A percentile compares a stretch with the other conserved stretches of the same genome.
Evolutionary conservation across 2,888 invertebrate genomes (phyloP).

Genomic region (Melitaea athalia): DNA sequence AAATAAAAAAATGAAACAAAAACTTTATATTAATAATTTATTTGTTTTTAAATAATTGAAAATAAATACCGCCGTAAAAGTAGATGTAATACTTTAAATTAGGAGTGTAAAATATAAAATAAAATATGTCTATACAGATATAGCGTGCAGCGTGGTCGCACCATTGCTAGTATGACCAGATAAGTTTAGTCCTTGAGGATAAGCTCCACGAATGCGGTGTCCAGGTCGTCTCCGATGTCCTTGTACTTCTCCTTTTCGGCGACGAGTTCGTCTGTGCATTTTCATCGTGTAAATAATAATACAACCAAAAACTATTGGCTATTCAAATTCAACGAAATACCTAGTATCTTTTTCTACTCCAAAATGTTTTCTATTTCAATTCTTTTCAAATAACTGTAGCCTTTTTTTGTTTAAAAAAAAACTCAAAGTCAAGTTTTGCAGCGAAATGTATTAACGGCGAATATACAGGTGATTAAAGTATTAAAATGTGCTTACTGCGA

Average conservation of each 20-base stretch:
- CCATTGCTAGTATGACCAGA: slow-evolving; percentile 24
- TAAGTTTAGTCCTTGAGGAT: slow-evolving; percentile 86
- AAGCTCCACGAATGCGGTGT: slow-evolving; percentile 98
- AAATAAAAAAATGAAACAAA: slow-evolving; percentile 51
- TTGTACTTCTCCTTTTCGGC: slow-evolving; percentile 99
- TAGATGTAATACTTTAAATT: slow-evolving; percentile 76
- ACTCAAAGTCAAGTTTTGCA: slow-evolving; percentile 66
- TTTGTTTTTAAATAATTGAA: slow-evolving; percentile 71
- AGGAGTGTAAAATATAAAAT: slow-evolving; percentile 77
- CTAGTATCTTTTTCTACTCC: neutral
- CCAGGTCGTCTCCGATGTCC: slow-evolving; percentile 99
- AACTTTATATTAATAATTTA: slow-evolving; percentile 69
- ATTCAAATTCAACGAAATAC: slow-evolving; percentile 4
- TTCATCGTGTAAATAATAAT: slow-evolving; percentile 23
- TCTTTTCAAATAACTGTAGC: neutral
- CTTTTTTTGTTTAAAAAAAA: neutral
- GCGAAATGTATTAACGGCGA: slow-evolving; percentile 49
- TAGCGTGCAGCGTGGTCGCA: slow-evolving; percentile 55
- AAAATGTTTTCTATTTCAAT: neutral
- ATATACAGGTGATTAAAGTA: slow-evolving; percentile 43
- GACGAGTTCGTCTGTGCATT: slow-evolving; percentile 91
- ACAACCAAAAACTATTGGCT: slow-evolving; percentile 15
- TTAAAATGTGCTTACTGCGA: slow-evolving; percentile 50
- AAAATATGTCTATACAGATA: slow-evolving; percentile 68
- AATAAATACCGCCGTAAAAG: slow-evolving; percentile 80